Percentiles rank a stretch among this genome's conserved stretches.
These are phyloP conservation scores for Hoplodrina ambigua DNA, from an alignment of 2,888 invertebrate genomes.

Conservation along the genomic window DNA sequence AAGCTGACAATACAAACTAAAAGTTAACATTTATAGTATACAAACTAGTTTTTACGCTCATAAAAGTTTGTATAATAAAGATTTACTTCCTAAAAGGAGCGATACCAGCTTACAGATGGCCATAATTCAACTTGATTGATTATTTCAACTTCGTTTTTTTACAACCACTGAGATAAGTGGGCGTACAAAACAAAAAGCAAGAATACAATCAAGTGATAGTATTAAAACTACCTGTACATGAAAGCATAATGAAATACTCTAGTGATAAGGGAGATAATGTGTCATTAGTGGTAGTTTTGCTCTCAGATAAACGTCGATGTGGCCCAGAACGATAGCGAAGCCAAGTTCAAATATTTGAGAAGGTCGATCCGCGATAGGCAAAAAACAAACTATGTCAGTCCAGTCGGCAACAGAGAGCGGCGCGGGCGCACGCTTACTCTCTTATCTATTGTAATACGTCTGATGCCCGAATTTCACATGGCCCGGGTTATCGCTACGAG, in stretches of 20 bases:
- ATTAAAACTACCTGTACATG: slow-evolving; percentile 50
- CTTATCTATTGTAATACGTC: slow-evolving; percentile 64
- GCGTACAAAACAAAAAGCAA: slow-evolving; percentile 66
- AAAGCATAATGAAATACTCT: slow-evolving; percentile 39
- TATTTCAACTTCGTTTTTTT: slow-evolving; percentile 71
- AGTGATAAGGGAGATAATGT: slow-evolving; percentile 66
- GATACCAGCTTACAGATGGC: slow-evolving; percentile 59
- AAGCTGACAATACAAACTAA: background rate
- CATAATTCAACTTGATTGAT: slow-evolving; percentile 75
- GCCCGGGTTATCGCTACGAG: slow-evolving; percentile 66
- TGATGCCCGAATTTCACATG: slow-evolving; percentile 68
- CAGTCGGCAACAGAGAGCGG: slow-evolving; percentile 68
- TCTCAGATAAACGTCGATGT: slow-evolving; percentile 67
- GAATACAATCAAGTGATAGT: slow-evolving; percentile 53
- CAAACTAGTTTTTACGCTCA: slow-evolving; percentile 29
- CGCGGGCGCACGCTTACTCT: slow-evolving; percentile 61
- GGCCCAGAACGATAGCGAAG: slow-evolving; percentile 68
- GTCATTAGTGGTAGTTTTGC: slow-evolving; percentile 66
- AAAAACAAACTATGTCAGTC: slow-evolving; percentile 77
- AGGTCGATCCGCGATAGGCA: slow-evolving; percentile 77
- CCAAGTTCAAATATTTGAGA: slow-evolving; percentile 82
- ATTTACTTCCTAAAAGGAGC: slow-evolving; percentile 62
- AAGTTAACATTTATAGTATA: background rate
- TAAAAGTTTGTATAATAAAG: slow-evolving; percentile 50
- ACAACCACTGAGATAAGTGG: slow-evolving; percentile 67